Conservation (phyloP, 2,888 invertebrate genomes). For the Acrocyrtus sp. region DNA sequence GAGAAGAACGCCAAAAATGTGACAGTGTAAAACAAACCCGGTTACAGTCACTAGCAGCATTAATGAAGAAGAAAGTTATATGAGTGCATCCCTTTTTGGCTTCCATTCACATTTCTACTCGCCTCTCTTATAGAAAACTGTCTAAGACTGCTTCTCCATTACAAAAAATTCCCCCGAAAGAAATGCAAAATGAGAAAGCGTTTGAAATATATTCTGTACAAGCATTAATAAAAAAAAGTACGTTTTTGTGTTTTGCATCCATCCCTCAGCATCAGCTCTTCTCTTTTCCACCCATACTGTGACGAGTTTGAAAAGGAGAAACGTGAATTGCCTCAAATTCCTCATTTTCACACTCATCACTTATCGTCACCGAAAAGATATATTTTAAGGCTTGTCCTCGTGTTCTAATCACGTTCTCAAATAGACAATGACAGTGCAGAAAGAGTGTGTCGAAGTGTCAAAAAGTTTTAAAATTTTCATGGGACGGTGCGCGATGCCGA, state of each 20-base stretch:
- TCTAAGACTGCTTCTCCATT: too few relatives aligned
- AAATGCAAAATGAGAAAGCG: too few relatives aligned
- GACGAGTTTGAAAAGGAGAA: too few relatives aligned
- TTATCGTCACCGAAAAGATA: conserved; percentile 12
- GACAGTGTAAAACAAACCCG: conserved; percentile 34
- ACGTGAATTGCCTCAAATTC: conserved; percentile 43
- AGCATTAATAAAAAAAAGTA: too few relatives aligned
- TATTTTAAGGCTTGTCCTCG: conserved; percentile 40
- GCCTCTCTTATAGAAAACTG: too few relatives aligned
- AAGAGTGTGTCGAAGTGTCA: conserved; percentile 48
- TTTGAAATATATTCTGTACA: too few relatives aligned
- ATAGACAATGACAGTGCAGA: conserved; percentile 30
- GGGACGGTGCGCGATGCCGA: too few relatives aligned
- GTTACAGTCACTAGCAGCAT: conserved; percentile 33
- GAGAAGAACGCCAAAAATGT: conserved; percentile 14
- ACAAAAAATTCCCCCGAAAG: too few relatives aligned
- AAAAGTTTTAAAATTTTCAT: conserved; percentile 28
- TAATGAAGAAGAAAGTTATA: conserved; percentile 33
- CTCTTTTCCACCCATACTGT: too few relatives aligned
- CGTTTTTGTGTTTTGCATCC: too few relatives aligned
- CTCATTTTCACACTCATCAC: conserved; percentile 46
- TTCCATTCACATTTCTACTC: too few relatives aligned
- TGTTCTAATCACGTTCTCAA: conserved; percentile 50
- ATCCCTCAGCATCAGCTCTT: too few relatives aligned
- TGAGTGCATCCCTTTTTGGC: conserved; percentile 28